Base-by-base conservation (phyloP, 2,113 vertebrate genomes). In the Python bivittatus region DNA sequence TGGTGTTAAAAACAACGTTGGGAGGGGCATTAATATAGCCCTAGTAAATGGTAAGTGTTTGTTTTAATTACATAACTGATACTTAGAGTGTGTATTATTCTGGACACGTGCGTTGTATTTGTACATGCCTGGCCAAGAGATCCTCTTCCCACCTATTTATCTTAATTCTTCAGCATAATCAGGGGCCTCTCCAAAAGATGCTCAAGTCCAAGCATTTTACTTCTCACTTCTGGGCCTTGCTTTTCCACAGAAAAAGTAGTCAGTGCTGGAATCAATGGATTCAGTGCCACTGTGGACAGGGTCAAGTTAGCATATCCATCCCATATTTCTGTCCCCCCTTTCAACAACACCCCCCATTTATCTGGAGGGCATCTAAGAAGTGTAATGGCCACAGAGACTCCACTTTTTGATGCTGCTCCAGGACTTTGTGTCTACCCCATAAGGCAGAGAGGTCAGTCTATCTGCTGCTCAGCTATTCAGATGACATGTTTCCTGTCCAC, bases 1-100 rank as follows among this genome's bases (percentile, higher is more conserved):
- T 84, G 97, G 98, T 2, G 99, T 99, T 88, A 99, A 98, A 97
- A 99, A 99, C 97, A 99, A 99, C 1, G 98, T 99, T 89, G 99
- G 99, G 87, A 98, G 99, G 97, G 99, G 99, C 90, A 98, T 99
- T 92, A 99, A 99, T 96, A 96, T 99, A 13, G 99, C 98, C 48
- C 97, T 99, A 92, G 97, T 99, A 88, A 98, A 99, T 92, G 99
- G 99, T 99, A 98, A 97, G 97, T 96, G 44, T 85, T 88, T 89
- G 22, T 61, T 91, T 95, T 91, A 93, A n/a, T 95, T 57, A 27
- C 0, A 6, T 20, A 6, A 93, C 92, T 56, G 86, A 94, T 0
- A 58, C 79, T 93, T 94, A 92, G 4, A 88, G 86, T 17, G 8
- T 33, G 1, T 68, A 93, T 83, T 22, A n/a, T 54, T 23, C 22